Evolutionary conservation across 2,113 vertebrate genomes (phyloP), one percentile per base, ranked within the genome.

Genomic region (Sisor rabdophorus): DNA sequence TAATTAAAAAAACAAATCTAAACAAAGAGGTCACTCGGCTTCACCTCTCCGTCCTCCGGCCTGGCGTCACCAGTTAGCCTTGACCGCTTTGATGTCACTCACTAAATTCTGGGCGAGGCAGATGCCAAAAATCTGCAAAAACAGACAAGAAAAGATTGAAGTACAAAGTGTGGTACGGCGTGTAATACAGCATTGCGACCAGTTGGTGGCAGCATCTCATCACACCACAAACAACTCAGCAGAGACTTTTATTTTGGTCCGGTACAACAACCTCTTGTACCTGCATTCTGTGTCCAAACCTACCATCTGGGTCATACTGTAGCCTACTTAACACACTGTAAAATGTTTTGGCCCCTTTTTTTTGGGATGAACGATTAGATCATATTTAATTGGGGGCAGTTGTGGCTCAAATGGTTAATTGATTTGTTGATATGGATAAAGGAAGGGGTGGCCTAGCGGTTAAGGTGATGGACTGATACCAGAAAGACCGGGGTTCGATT

Each of bases 101-200:
- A 94, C 86, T 30, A 95, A 90, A 86, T 94, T 96, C 90, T 96
- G 95, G 85, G 94, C 95, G 79, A 95, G 87, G 85, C 95, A 95
- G 87, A 96, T 95, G 19, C 95, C 94, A 77, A 95, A 95, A 79
- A 95, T 94, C 95, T 96, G 64, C 28, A 56, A 70, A 61, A 30
- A 61, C 55, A 26, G 0, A 76, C 58, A 53, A 81, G 22, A 48
- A 44, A 3, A 16, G 53, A 56, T 40, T 22, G 4, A 3, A 11
- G n/a, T 59, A 22, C 44, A n/a, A n/a, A n/a, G n/a, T n/a, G n/a
- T n/a, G n/a, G n/a, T n/a, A n/a, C n/a, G n/a, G n/a, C n/a, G n/a
- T 69, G 26, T 75, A 24, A 56, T 44, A 56, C 65, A 17, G 22
- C 2, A 0, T 20, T 63, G 26, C 70, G 65, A 78, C 83, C 90